Evolutionary conservation across 1,140 invertebrate species (phyloP), one percentile per base, ranked within the genome.

Genomic region (Mactra quadrangularis): DNA sequence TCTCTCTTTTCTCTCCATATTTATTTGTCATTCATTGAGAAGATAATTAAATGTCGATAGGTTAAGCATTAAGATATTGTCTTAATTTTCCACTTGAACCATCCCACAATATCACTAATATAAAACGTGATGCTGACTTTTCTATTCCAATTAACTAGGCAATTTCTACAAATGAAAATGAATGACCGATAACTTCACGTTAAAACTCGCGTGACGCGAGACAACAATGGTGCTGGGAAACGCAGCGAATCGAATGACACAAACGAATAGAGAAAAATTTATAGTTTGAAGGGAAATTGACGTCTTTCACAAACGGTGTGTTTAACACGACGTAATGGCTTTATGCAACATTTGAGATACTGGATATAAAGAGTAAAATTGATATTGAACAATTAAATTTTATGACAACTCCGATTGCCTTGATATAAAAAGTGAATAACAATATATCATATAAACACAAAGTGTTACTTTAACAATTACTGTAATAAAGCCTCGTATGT

Each of bases 51-150:
- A 62, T 50, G 74, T 50, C 74, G 29, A 76, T 17, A 76, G 74
- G 74, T 76, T 47, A 76, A 64, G 25, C 41, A 62, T 76, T 76
- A 76, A 76, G 74, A 76, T 76, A 76, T 76, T 76, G 74, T 76
- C 74, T 76, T 76, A 60, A 76, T 76, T 76, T 76, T 76, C 22
- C 74, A 76, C 55, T 62, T 62, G 55, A 60, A 76, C 57, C 57
- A 62, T 62, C 55, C 41, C 45, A 45, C 59, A 76, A 50, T 33
- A 74, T 31, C 25, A 25, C 74, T 64, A 76, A 76, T 76, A 62
- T 60, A 45, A 47, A 62, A 62, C 74, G 74, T 76, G 74, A 76
- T 19, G 59, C 33, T 31, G 74, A 53, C 47, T 76, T 60, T 76
- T 76, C 57, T 38, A 29, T 45, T 76, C 55, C 74, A 62, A 76